These are phyloP conservation scores for Aratinga solstitialis DNA, from an alignment of 2,797 vertebrate genomes.

Conservation along the genomic window DNA sequence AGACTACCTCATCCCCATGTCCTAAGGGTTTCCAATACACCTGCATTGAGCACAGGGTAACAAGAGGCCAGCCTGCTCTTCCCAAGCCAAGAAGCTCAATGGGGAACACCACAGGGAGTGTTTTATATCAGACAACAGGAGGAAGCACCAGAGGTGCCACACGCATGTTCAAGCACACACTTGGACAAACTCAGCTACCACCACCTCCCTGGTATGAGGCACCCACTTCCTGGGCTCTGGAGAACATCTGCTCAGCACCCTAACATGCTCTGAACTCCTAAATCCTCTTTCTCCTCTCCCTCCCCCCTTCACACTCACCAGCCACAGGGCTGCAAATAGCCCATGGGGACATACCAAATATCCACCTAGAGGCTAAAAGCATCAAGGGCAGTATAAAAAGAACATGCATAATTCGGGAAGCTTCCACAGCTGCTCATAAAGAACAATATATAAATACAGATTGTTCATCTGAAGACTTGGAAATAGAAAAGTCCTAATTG, in stretches of 20 bases:
- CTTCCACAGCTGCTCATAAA: constrained; percentile 41
- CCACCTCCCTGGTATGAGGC: background rate
- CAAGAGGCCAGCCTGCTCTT: background rate
- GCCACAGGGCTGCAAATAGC: background rate
- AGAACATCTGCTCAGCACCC: background rate
- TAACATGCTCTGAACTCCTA: background rate
- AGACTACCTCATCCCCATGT: constrained; percentile 7
- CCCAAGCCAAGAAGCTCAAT: background rate
- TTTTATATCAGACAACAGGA: background rate
- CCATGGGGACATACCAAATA: background rate
- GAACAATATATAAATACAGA: constrained; percentile 38
- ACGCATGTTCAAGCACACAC: fast-evolving
- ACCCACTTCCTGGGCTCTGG: background rate
- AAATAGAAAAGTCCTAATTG: constrained; percentile 4
- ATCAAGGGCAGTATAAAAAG: background rate
- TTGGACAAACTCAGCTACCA: background rate
- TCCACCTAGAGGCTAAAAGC: constrained; percentile 40
- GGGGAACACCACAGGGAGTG: fast-evolving
- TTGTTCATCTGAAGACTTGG: constrained; percentile 5
- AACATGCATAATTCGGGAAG: background rate
- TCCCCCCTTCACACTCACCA: background rate
- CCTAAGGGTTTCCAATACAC: background rate
- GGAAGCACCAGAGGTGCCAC: background rate
- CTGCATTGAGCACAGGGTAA: background rate
- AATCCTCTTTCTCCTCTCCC: background rate